Base-by-base conservation (phyloP, 1,140 invertebrate species). In the Eufriesea mexicana region DNA sequence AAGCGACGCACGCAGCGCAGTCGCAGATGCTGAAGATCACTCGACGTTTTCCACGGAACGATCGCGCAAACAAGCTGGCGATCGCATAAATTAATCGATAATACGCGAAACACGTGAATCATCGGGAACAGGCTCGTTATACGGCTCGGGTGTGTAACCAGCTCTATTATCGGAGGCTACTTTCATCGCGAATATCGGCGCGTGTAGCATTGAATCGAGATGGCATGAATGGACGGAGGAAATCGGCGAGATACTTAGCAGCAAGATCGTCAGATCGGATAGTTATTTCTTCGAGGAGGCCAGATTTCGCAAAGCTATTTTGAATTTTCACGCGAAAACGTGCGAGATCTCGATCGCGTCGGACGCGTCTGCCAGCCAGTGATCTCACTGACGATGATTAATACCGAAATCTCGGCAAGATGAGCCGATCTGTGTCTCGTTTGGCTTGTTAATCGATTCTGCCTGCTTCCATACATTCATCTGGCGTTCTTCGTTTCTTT, bases 121-220 rank as follows among this genome's bases (percentile, higher is more conserved):
- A 66, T 23, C 59, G 12, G 54, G 74, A 54, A 20, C 9, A 61
- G 74, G 54, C 49, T 66, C 49, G 45, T 55, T 55, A 66, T 49
- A 25, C 61, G n/a, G 23, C 62, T 54, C 47, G 49, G n/a, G 23
- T 54, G 62, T 64, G 47, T 45, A 66, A 23, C 35, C 49, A 23
- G 20, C 23, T 77, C 28, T 49, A 67, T 76, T 64, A 59, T 70
- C 64, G 12, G 23, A 47, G 49, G 23, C 45, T 23, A 75, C 72
- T 86, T 86, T 68, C 83, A 45, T 61, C 45, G 57, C 72, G 42
- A 72, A 61, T 59, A 72, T 77, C 55, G 20, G 14, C 42, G 70
- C 57, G 47, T 57, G 67, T 70, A 55, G 73, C 71, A 35, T 77
- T 55, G 45, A 67, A 85, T 77, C 57, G 23, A 54, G 70, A 28